Evolutionary conservation across 2,797 vertebrate genomes (phyloP).

Genomic region (Hypotaenidia okinawae): DNA sequence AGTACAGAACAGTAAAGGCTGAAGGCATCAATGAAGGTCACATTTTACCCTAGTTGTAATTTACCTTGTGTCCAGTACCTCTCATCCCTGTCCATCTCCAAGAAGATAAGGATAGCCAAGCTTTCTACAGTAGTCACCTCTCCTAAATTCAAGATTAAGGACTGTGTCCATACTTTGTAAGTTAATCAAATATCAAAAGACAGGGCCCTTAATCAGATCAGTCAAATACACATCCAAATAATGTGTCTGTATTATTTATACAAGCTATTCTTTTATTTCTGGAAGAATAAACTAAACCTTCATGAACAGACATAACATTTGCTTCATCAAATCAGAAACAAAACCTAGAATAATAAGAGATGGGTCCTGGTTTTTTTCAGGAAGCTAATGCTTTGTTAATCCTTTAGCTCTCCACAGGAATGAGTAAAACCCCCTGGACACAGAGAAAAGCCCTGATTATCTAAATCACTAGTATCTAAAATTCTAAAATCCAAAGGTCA

Average conservation of each 20-base stretch:
- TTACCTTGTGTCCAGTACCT: background rate
- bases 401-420: background rate
- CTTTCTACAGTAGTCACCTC: background rate
- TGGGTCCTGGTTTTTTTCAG: background rate
- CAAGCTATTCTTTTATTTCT: background rate
- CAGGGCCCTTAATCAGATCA: background rate
- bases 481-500: slow-evolving; percentile 11
- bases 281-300: background rate
- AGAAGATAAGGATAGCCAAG: background rate
- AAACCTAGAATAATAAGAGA: background rate
- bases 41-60: background rate
- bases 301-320: background rate
- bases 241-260: background rate
- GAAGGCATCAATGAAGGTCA: background rate
- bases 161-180: background rate
- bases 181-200: background rate
- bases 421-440: background rate
- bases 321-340: background rate
- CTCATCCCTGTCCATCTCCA: background rate
- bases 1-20: background rate
- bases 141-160: background rate
- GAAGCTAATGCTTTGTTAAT: background rate
- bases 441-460: background rate
- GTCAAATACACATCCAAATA: background rate
- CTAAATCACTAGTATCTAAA: background rate